Base-by-base conservation (phyloP, 2,113 vertebrate species). In the Thamnaconus septentrionalis region DNA sequence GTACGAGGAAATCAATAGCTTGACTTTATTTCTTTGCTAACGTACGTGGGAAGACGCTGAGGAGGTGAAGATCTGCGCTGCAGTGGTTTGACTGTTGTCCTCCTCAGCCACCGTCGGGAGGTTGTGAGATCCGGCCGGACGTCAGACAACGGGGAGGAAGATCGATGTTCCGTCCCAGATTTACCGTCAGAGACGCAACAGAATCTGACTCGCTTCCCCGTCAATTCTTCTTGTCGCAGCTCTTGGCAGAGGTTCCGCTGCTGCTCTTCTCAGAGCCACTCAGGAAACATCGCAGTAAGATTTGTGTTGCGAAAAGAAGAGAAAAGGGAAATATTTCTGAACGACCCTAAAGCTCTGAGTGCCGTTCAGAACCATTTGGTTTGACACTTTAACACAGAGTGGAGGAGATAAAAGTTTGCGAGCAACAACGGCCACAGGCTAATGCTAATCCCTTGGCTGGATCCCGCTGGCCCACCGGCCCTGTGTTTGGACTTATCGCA, bases 361-460 rank as follows among this genome's bases (percentile, higher is more conserved):
- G 56, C 10, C 4, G 63, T 31, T 31, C 18, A 62, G 57, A 53
- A 76, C 64, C 69, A 0, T 72, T 81, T 79, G 70, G 73, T 56
- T 31, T 31, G 71, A 69, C 58, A 75, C 75, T 71, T 78, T 75
- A 75, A 66, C 71, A 73, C 51, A 79, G 53, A 60, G 53, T 68
- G 18, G 66, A 39, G 71, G 61, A 85, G 81, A 83, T 76, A 78
- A 80, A 76, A 79, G 81, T 44, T 46, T 58, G 60, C 63, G 73
- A 68, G 70, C 69, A 80, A 80, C 74, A 82, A 78, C 67, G 62
- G 56, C 70, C 74, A 63, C 54, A 56, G 80, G 75, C 84, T 48
- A 55, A 7, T 44, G 75, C 62, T 81, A 83, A 86, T 85, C 85
- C 81, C 67, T 44, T n/a, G 46, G 41, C 62, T 54, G 66, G 68